Percentiles rank a stretch among this genome's conserved stretches.
Evolutionary conservation across 2,888 invertebrate genomes (phyloP).

Genomic region (Eristalinus aeneus): DNA sequence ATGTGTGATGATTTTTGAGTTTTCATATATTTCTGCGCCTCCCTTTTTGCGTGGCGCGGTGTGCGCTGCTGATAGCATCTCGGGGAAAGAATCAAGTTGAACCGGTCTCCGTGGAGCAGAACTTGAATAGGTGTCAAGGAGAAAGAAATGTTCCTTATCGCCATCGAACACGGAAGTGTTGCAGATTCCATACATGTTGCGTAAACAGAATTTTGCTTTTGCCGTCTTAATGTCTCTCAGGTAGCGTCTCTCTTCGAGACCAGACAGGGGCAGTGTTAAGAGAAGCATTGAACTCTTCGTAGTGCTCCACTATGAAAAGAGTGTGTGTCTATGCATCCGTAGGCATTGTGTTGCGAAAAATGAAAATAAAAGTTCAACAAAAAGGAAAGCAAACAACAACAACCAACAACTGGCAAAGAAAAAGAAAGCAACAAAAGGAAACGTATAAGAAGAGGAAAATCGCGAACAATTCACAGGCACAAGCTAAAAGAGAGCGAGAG

Average conservation of each 20-base stretch:
- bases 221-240: neutral
- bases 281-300: constrained; percentile 1
- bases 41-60: neutral
- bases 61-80: neutral
- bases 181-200: constrained; percentile 57
- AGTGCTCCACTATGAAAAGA: neutral
- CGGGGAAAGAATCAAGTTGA: constrained; percentile 59
- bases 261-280: neutral
- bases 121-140: constrained; percentile 71
- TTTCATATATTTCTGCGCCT: neutral
- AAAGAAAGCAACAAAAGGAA: neutral
- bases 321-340: constrained; percentile 21
- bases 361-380: constrained; percentile 69
- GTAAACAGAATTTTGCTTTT: constrained; percentile 11
- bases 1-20: neutral
- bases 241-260: constrained; percentile 12
- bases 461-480: constrained; percentile 2
- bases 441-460: constrained; percentile 6
- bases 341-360: constrained; percentile 35
- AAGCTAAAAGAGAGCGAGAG: constrained; percentile 40
- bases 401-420: neutral
- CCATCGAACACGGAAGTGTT: constrained; percentile 68
- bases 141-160: constrained; percentile 69
- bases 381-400: constrained; percentile 64
- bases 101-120: constrained; percentile 63